Evolutionary conservation across 2,797 vertebrate species (phyloP), one percentile per base, ranked within the genome.

Genomic region (Mormyrus hasselquistii): DNA sequence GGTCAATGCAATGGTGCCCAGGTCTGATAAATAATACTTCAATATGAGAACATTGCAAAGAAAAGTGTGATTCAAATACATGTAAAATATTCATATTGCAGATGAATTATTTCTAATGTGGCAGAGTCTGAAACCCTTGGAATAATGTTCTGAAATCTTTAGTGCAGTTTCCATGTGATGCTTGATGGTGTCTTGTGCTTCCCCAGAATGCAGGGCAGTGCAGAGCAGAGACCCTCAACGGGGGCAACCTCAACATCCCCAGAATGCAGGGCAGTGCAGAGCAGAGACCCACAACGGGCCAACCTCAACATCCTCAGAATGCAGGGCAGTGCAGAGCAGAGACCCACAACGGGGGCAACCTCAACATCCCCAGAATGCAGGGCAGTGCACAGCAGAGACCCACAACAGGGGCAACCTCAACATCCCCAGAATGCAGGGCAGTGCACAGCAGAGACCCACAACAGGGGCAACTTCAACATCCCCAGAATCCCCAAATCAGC

Each of bases 161-260:
- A 47, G 49, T 59, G 85, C 5, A 2, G 55, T n/a, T 59, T 59
- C 22, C 84, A 57, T 73, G 19, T 38, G 47, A 29, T 73, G 47
- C 86, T 87, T 87, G 62, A 2, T 44, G 49, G 5, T 50, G 83
- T 83, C 47, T 6, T 55, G 79, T 52, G 88, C 44, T 41, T 57
- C 50, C 50, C 47, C 44, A 62, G 12, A 87, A 52, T 57, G 14
- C 62, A n/a, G 49, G 47, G 86, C 86, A 38, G 19, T 3, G 38
- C n/a, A 89, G 8, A 57, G 65, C 86, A 87, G 44, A 89, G 44
- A 50, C 57, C 69, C 89, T 82, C 89, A 82, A 89, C 22, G 34
- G 52, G 62, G 62, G 53, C 19, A 87, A 49, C 69, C 50, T 25
- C 84, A 62, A 25, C 8, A 25, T 2, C 57, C n/a, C 57, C n/a